phyloP scores from a whole-genome alignment of 2,888 invertebrate genomes.

The Lepidochitona cinerea region DNA sequence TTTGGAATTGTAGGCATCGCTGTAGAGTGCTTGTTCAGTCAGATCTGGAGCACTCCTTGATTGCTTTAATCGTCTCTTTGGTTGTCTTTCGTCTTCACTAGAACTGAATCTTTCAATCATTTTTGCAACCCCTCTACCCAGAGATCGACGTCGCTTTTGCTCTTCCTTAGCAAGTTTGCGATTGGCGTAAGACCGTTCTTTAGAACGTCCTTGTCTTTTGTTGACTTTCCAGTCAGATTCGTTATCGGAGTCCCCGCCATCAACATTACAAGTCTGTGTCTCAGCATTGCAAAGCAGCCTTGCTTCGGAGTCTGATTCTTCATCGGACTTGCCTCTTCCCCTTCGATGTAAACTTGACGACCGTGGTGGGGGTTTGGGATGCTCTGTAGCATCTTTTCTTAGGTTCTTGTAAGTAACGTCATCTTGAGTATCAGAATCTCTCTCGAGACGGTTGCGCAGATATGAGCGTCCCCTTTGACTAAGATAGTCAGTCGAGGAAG shows the following conservation, averaged over 20 bases:
- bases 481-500: constrained; percentile 34
- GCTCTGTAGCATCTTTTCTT: background rate
- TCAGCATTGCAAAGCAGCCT: background rate
- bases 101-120: constrained; percentile 57
- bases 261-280: background rate
- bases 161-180: constrained; percentile 34
- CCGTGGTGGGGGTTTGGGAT: constrained; percentile 16
- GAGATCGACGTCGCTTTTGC: constrained; percentile 30
- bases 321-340: background rate
- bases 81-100: constrained; percentile 50
- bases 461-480: constrained; percentile 14
- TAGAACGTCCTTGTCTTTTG: background rate
- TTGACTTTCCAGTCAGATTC: background rate
- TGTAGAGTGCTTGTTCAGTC: constrained; percentile 32
- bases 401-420: constrained; percentile 33
- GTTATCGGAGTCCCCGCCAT: background rate
- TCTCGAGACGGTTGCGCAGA: constrained; percentile 31
- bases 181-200: constrained; percentile 32
- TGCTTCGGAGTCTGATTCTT: background rate
- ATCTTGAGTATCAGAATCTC: constrained; percentile 41
- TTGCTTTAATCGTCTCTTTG: constrained; percentile 37
- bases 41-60: constrained; percentile 64
- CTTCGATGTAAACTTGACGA: constrained; percentile 12
- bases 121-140: constrained; percentile 51
- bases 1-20: constrained; percentile 21